Evolutionary conservation across 2,888 invertebrate species (phyloP).

Genomic region (Phortica okadai): DNA sequence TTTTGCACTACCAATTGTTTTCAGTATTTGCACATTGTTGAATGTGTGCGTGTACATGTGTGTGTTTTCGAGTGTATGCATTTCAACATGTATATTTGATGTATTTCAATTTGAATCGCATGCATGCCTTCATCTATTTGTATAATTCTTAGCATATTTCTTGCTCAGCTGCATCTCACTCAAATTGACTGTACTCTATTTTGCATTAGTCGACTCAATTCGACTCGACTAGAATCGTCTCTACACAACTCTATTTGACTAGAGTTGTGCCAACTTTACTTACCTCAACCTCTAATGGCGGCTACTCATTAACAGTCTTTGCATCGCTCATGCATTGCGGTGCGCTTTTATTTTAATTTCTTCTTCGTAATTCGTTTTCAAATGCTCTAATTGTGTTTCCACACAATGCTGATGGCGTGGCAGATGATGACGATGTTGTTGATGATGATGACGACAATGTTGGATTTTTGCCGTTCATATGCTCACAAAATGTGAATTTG

Average conservation of each 20-base stretch:
- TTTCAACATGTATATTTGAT: background rate
- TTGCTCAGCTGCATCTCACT: slow-evolving; percentile 22
- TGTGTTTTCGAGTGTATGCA: slow-evolving; percentile 3
- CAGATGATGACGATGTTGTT: no score
- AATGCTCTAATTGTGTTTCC: slow-evolving; percentile 24
- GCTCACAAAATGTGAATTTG: no score
- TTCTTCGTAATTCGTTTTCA: slow-evolving; percentile 10
- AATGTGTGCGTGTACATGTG: background rate
- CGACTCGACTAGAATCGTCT: background rate
- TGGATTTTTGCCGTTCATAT: no score
- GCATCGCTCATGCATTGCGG: slow-evolving; percentile 7
- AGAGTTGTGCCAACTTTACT: background rate
- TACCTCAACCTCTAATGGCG: background rate
- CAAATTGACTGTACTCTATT: background rate
- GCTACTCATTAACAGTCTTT: slow-evolving; percentile 10
- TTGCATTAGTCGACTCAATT: background rate
- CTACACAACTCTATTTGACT: background rate
- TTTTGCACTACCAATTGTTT: slow-evolving; percentile 31
- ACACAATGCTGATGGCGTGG: background rate
- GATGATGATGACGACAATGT: no score
- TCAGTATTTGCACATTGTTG: slow-evolving; percentile 18
- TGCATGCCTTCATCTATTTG: background rate
- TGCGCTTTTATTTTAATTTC: slow-evolving; percentile 1
- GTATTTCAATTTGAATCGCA: background rate
- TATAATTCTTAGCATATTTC: slow-evolving; percentile 28